Conservation (phyloP, 2,113 vertebrate species). For the Brachypteracias leptosomus region DNA sequence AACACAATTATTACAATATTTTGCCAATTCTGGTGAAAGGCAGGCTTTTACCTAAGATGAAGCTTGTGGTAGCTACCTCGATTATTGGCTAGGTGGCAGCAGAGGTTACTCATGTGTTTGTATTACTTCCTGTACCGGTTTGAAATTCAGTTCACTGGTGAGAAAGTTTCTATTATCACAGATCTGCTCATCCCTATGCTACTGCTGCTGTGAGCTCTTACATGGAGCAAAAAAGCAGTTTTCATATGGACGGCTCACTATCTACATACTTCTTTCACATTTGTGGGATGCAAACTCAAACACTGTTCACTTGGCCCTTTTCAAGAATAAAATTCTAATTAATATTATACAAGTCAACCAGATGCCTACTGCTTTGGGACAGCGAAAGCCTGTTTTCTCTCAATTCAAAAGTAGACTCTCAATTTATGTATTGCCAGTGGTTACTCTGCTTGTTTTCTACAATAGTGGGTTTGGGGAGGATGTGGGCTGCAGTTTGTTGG, state of each 20-base stretch:
- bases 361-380: neutral
- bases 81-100: conserved; percentile 22
- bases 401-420: rapidly evolving
- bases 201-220: neutral
- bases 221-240: neutral
- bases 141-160: neutral
- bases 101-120: neutral
- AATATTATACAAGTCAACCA: neutral
- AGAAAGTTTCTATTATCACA: neutral
- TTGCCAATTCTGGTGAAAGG: neutral
- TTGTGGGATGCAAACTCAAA: neutral
- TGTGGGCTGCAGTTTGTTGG: neutral
- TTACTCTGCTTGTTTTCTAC: neutral
- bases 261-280: neutral
- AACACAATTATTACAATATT: neutral
- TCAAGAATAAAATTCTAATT: neutral
- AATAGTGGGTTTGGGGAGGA: neutral
- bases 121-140: neutral
- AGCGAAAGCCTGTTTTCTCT: neutral
- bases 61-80: neutral
- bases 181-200: neutral
- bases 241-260: neutral
- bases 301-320: neutral
- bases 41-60: neutral
- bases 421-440: neutral